These are phyloP conservation scores for Asarcornis scutulata DNA, from an alignment of 2,113 vertebrate species.

Conservation along the genomic window DNA sequence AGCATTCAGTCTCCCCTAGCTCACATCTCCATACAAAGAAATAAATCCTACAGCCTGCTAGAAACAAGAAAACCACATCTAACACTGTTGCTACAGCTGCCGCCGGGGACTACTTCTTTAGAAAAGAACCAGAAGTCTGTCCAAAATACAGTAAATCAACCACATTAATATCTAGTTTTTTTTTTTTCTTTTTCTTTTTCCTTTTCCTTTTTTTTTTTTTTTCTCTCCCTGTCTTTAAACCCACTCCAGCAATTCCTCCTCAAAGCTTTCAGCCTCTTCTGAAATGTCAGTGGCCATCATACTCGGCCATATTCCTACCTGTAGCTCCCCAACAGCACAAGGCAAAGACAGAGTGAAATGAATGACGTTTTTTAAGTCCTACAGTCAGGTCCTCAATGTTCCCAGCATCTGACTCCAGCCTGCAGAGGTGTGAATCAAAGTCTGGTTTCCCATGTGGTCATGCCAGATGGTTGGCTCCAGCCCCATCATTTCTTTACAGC, in stretches of 20 bases:
- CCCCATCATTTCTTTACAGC: slow-evolving; percentile 54
- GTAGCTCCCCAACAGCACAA: neutral
- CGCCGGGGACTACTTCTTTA: neutral
- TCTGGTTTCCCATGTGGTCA: slow-evolving; percentile 70
- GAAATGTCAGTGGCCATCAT: neutral
- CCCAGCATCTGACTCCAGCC: slow-evolving; percentile 62
- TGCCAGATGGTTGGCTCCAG: slow-evolving; percentile 65
- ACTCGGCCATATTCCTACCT: neutral
- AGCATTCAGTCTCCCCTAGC: neutral
- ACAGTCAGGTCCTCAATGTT: slow-evolving; percentile 51
- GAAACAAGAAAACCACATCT: neutral
- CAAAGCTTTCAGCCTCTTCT: neutral
- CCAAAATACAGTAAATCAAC: neutral
- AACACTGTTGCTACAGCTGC: neutral
- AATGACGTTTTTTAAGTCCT: neutral
- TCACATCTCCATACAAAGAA: neutral
- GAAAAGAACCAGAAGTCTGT: neutral
- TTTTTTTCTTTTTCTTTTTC: neutral
- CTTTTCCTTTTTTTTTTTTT: neutral
- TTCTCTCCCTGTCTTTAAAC: neutral
- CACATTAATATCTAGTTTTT: neutral
- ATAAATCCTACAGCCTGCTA: neutral
- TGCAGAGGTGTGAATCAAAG: slow-evolving; percentile 69
- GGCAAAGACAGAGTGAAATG: neutral
- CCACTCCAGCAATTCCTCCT: neutral